Base-by-base conservation (phyloP, 2,797 vertebrate genomes). In the Acanthiza pusilla region DNA sequence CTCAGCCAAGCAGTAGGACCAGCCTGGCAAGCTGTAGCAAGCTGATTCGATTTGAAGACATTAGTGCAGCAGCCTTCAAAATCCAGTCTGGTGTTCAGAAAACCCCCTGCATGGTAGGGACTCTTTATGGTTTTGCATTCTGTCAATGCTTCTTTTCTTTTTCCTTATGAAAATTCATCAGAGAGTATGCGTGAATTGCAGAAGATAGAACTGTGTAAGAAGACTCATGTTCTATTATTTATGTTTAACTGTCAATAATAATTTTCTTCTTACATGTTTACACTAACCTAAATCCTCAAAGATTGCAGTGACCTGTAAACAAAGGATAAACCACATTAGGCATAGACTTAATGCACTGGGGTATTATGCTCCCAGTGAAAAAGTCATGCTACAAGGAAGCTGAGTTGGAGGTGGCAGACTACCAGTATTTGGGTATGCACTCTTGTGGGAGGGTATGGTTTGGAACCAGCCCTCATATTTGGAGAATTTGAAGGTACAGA, bases 51-150 rank as follows among this genome's bases (percentile, higher is more conserved):
- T 99, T 99, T 68, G 98, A 99, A 96, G 98, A 99, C 93, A 99
- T 99, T 96, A 99, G 98, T 38, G 98, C 98, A 6, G 99, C 99
- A 3, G 98, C 99, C 88, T 98, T 98, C 97, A 98, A 98, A 97
- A 99, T 99, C 95, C 98, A 99, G 95, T 91, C 95, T 1, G 98
- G 94, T 73, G 95, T 99, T 34, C 98, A 98, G 98, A 99, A 98
- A 97, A 99, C 99, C 3, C 99, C 99, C 25, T 99, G 99, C 96
- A 99, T 97, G 96, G 99, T 99, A 98, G 11, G 85, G 19, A 79
- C 45, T 50, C 60, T 55, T 36, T 70, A 38, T 80, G 60, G 18
- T 34, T 90, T 90, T 76, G 19, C 9, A 25, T 87, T 95, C 12
- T 76, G 19, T 72, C 21, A 15, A 3, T 71, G 36, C 66, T 67